These are phyloP conservation scores for Drosophila repletoides DNA, from an alignment of 1,140 invertebrate species.

Conservation along the genomic window DNA sequence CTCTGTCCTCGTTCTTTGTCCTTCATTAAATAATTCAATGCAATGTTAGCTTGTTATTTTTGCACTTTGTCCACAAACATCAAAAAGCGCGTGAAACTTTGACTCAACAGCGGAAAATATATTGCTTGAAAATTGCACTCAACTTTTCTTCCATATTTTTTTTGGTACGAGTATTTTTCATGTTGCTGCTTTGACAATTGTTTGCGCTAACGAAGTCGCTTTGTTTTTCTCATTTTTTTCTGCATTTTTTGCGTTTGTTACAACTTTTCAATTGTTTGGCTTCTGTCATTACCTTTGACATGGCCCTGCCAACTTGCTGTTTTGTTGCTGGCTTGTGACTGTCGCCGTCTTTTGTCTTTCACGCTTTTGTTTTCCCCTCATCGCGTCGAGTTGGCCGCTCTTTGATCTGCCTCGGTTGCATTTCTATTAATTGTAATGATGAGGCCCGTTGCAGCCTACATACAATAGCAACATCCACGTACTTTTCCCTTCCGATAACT, in stretches of 20 bases:
- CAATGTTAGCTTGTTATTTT: constrained; percentile 65
- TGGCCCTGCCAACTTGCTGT: constrained; percentile 60
- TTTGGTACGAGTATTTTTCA: constrained; percentile 8
- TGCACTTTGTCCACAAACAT: constrained; percentile 59
- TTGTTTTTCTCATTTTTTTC: constrained; percentile 43
- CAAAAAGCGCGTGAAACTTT: constrained; percentile 74
- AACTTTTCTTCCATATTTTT: constrained; percentile 38
- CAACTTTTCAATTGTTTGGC: constrained; percentile 79
- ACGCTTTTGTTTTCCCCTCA: constrained; percentile 56
- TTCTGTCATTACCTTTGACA: constrained; percentile 79
- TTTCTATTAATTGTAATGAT: constrained; percentile 76
- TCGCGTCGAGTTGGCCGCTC: constrained; percentile 23
- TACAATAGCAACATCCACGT: constrained; percentile 26
- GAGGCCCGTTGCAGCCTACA: constrained; percentile 54
- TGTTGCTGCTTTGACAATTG: constrained; percentile 63
- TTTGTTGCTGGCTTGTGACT: constrained; percentile 65
- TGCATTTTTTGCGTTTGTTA: constrained; percentile 50
- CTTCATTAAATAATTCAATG: constrained; percentile 69
- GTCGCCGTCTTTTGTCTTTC: constrained; percentile 74
- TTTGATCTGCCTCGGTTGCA: constrained; percentile 68
- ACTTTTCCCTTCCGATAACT: neutral
- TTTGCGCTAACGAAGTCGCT: constrained; percentile 58
- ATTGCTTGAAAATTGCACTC: constrained; percentile 71
- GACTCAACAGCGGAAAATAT: constrained; percentile 64
- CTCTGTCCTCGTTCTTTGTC: neutral